Evolutionary conservation across 2,113 vertebrate species (phyloP).

Genomic region (Carassius gibelio): DNA sequence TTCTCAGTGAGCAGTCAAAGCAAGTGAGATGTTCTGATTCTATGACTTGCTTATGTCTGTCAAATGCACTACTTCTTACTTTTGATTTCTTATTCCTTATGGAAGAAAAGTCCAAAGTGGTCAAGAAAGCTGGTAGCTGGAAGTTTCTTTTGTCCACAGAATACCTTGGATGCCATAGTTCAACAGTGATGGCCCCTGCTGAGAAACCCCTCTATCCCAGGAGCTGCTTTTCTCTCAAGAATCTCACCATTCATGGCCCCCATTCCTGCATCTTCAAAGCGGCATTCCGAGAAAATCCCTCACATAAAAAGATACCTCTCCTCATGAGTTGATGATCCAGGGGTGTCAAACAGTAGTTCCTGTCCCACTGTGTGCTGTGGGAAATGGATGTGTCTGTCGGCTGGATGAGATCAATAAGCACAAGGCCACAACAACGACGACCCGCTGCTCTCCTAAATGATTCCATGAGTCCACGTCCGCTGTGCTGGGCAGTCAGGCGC

Average conservation of each 20-base stretch:
- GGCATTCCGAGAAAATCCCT: constrained; percentile 32
- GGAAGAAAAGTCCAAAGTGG: not conserved
- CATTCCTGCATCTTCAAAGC: constrained; percentile 34
- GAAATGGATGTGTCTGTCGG: constrained; percentile 44
- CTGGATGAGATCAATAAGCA: constrained; percentile 41
- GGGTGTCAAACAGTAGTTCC: constrained; percentile 3
- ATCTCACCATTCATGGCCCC: constrained; percentile 33
- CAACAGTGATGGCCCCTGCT: constrained; percentile 38
- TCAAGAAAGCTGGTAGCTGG: constrained; percentile 13
- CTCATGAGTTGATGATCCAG: constrained; percentile 15
- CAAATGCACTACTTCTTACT: not conserved
- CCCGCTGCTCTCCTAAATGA: constrained; percentile 38
- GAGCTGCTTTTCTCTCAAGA: constrained; percentile 45
- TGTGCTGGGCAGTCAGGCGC: constrained; percentile 39
- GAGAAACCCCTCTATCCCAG: constrained; percentile 16
- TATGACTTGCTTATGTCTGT: constrained; percentile 7
- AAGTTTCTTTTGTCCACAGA: constrained; percentile 41
- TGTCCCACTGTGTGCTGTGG: constrained; percentile 23
- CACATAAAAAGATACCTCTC: constrained; percentile 6
- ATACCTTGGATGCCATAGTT: constrained; percentile 46
- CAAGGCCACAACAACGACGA: constrained; percentile 34
- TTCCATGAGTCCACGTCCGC: constrained; percentile 37
- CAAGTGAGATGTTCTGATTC: not conserved
- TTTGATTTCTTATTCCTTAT: constrained; percentile 1
- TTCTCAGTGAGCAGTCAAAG: not conserved